Conservation (phyloP, 2,888 invertebrate species). For the Geophilus truncorum region DNA sequence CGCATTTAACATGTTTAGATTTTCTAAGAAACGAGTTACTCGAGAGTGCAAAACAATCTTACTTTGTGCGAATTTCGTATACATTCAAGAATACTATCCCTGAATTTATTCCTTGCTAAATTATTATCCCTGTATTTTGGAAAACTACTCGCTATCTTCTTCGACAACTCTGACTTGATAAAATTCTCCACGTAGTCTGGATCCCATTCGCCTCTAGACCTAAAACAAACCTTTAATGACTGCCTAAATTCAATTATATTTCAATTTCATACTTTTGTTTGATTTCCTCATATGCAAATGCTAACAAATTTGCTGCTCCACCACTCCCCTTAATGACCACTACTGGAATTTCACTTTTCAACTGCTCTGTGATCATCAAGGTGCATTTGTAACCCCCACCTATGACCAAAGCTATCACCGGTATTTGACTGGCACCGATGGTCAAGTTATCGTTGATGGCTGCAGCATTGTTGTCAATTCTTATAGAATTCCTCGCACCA, state of each 20-base stretch:
- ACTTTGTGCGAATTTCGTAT: constrained; percentile 46
- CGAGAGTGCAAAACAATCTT: too few relatives aligned
- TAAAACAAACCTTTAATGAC: too few relatives aligned
- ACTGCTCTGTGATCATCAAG: constrained; percentile 45
- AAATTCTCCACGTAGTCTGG: constrained; percentile 46
- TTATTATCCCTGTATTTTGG: constrained; percentile 47
- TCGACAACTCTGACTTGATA: constrained; percentile 48
- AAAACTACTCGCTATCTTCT: constrained; percentile 45
- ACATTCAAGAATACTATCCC: constrained; percentile 48
- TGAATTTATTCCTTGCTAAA: constrained; percentile 45
- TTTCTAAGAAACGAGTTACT: neutral
- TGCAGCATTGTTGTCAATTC: constrained; percentile 30
- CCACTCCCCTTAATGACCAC: constrained; percentile 48
- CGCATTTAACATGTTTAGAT: neutral
- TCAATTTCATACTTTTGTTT: constrained; percentile 43
- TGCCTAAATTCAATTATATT: neutral
- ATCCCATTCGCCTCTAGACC: constrained; percentile 41
- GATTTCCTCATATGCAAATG: constrained; percentile 47
- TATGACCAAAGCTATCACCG: constrained; percentile 48
- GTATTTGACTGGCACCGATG: constrained; percentile 41
- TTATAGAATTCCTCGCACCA: neutral
- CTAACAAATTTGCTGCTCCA: constrained; percentile 47
- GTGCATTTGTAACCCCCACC: constrained; percentile 47
- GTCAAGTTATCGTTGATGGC: constrained; percentile 33
- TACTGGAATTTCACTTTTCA: constrained; percentile 47